phyloP scores from a whole-genome alignment of 1,140 invertebrate genomes.

The Drosophila mayri region DNA sequence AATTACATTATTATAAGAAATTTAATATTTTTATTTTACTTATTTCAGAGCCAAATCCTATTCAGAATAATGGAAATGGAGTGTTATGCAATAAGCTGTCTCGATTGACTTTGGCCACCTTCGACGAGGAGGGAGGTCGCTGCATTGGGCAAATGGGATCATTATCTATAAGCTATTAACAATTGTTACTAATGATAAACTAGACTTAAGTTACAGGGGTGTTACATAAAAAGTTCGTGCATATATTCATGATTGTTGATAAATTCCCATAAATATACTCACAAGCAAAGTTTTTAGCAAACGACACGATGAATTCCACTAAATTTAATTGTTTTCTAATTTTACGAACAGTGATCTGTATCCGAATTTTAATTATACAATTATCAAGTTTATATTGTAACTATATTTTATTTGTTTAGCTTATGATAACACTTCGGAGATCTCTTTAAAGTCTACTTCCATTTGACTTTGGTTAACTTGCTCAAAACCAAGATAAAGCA shows the following conservation, averaged over 20 bases:
- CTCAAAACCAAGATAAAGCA: constrained; percentile 8
- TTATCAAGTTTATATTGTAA: not conserved
- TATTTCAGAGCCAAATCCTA: constrained; percentile 82
- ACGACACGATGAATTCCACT: constrained; percentile 16
- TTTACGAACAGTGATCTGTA: constrained; percentile 14
- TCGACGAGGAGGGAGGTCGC: constrained; percentile 93
- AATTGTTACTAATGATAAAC: constrained; percentile 61
- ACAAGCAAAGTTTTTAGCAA: constrained; percentile 39
- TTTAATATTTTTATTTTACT: not conserved
- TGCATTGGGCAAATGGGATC: constrained; percentile 91
- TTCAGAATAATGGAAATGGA: constrained; percentile 84
- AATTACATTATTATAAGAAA: rapidly evolving
- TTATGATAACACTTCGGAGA: not conserved
- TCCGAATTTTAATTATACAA: not conserved
- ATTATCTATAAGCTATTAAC: constrained; percentile 89
- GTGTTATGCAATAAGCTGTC: constrained; percentile 93
- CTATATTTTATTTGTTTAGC: not conserved
- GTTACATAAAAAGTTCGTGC: constrained; percentile 54
- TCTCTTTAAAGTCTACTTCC: constrained; percentile 7
- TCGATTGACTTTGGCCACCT: constrained; percentile 93
- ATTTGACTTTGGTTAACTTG: constrained; percentile 1
- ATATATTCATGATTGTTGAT: constrained; percentile 59
- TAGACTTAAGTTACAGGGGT: constrained; percentile 58
- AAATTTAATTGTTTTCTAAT: constrained; percentile 19
- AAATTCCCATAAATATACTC: constrained; percentile 51